Conservation (phyloP, 2,797 vertebrate species). For the Harpagifer antarcticus region DNA sequence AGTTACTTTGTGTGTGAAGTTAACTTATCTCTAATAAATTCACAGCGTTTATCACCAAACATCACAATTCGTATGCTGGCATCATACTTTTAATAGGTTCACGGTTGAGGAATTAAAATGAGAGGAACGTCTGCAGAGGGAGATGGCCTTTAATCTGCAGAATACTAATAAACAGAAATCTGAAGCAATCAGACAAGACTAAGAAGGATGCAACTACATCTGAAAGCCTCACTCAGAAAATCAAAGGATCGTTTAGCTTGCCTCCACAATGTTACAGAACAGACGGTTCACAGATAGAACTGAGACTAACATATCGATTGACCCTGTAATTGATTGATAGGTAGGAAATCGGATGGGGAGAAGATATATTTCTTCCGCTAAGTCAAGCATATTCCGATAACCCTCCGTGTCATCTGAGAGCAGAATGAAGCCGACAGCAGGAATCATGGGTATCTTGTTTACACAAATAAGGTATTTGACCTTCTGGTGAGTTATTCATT, state of each 20-base stretch:
- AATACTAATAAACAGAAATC: slow-evolving; percentile 66
- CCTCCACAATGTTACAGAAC: slow-evolving; percentile 12
- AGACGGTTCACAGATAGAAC: slow-evolving; percentile 20
- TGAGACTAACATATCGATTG: slow-evolving; percentile 26
- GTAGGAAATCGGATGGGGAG: neutral
- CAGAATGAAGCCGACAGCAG: neutral
- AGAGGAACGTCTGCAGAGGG: slow-evolving; percentile 49
- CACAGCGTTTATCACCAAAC: slow-evolving; percentile 40
- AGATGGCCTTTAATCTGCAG: slow-evolving; percentile 63
- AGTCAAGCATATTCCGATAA: slow-evolving; percentile 7
- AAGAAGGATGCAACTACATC: slow-evolving; percentile 34
- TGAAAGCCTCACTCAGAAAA: slow-evolving; percentile 36
- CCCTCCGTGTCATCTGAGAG: neutral
- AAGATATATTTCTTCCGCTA: neutral
- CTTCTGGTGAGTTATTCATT: slow-evolving; percentile 1
- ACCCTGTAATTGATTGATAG: slow-evolving; percentile 23
- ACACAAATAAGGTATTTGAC: slow-evolving; percentile 17
- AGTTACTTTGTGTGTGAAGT: neutral
- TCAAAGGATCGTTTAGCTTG: slow-evolving; percentile 30
- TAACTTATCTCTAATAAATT: slow-evolving; percentile 27
- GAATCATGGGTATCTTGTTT: neutral
- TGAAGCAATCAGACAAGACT: slow-evolving; percentile 56
- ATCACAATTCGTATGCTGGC: slow-evolving; percentile 50
- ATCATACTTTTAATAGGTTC: slow-evolving; percentile 51
- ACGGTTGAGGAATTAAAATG: slow-evolving; percentile 49